Percentiles rank a stretch among this genome's conserved stretches.
Evolutionary conservation across 2,113 vertebrate genomes (phyloP).

Genomic region (Herpetotheres cachinnans): DNA sequence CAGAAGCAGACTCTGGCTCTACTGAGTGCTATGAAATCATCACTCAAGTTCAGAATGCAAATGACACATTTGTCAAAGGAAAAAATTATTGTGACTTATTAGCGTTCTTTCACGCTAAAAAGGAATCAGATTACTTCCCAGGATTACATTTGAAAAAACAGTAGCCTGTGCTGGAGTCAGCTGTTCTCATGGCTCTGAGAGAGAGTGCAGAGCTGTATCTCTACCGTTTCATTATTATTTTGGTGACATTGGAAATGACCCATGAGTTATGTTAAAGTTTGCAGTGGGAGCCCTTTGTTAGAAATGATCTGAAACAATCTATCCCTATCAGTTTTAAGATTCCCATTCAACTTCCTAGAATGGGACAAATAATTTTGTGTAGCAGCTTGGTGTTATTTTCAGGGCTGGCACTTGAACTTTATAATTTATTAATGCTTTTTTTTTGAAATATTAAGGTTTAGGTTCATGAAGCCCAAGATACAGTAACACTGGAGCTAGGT

Average conservation of each 20-base stretch:
- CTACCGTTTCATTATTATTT: not conserved
- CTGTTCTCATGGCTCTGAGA: not conserved
- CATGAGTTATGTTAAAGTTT: not conserved
- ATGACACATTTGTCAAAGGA: conserved; percentile 40
- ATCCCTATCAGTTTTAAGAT: not conserved
- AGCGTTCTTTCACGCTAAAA: conserved; percentile 14
- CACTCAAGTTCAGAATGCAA: not conserved
- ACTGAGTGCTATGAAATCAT: conserved; percentile 61
- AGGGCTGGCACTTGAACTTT: not conserved
- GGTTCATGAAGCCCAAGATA: not conserved
- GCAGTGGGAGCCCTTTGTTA: not conserved
- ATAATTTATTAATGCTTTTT: not conserved
- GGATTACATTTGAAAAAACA: conserved; percentile 42
- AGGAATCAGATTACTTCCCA: conserved; percentile 30
- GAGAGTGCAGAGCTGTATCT: not conserved
- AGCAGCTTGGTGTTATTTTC: not conserved
- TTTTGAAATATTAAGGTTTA: not conserved
- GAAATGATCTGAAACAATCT: not conserved
- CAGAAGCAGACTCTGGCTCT: conserved; percentile 30
- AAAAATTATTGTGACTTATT: conserved; percentile 57
- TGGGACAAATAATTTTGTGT: not conserved
- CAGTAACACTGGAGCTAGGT: not conserved
- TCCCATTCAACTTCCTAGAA: not conserved
- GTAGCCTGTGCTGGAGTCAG: not conserved
- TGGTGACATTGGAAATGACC: conserved; percentile 5